Conservation (phyloP, 2,888 invertebrate species). For the Phortica magna region DNA sequence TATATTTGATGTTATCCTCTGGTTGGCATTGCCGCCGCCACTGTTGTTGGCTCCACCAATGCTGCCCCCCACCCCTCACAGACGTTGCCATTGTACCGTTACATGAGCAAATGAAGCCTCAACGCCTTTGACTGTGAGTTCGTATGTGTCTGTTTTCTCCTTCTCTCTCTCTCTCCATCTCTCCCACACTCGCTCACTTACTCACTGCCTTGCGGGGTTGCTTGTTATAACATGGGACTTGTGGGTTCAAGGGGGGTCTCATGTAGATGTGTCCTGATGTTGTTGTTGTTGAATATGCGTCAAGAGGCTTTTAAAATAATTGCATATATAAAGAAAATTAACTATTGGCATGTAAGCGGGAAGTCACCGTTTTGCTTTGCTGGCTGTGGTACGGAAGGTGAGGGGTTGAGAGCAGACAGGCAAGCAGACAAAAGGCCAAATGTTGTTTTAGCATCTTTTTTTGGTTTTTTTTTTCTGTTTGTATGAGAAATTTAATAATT, state of each 20-base stretch:
- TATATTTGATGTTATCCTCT: conserved; percentile 23
- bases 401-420: too few relatives aligned
- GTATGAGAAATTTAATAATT: conserved; percentile 37
- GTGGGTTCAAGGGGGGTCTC: neutral
- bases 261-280: neutral
- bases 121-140: too few relatives aligned
- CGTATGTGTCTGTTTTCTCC: too few relatives aligned
- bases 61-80: too few relatives aligned
- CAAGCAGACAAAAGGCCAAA: neutral
- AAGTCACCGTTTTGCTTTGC: neutral
- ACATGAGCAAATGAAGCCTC: too few relatives aligned
- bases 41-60: neutral
- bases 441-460: neutral
- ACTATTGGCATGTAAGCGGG: conserved; percentile 18
- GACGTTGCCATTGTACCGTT: too few relatives aligned
- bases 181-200: neutral
- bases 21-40: neutral
- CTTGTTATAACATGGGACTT: neutral
- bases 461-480: too few relatives aligned
- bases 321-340: conserved; percentile 35
- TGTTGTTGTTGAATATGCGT: conserved; percentile 13
- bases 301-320: conserved; percentile 45
- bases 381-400: neutral
- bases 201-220: neutral
- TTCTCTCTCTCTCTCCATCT: neutral